Evolutionary conservation across 2,797 vertebrate genomes (phyloP), one percentile per base, ranked within the genome.

Genomic region (Clarias laeviceps): DNA sequence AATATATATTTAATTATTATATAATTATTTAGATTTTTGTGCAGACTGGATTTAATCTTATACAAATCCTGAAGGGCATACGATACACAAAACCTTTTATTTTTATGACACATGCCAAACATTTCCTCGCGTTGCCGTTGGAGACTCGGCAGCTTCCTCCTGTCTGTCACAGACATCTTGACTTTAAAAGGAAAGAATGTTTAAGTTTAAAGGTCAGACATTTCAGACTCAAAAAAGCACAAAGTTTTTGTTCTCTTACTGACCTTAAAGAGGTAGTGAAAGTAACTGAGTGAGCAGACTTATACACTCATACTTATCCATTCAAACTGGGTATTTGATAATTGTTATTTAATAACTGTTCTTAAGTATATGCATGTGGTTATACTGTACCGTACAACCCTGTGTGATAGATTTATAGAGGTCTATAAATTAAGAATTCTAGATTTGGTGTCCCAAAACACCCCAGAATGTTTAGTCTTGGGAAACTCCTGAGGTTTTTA

Each of bases 211-310:
- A 85, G 29, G 4, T 15, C 70, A 87, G 34, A 80, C 34, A 59
- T 40, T 82, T 82, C 82, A n/a, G n/a, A n/a, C 78, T 88, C 29
- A 62, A 72, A 85, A 2, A 22, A 2, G 14, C 27, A 3, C 17
- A 3, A 59, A 14, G 15, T 27, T 54, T 37, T 12, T 32, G 8
- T 4, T 17, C 20, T 40, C 2, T 27, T 80, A 4, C 24, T 80
- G 24, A 62, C 1, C 24, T 5, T 27, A 65, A 80, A 9, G 17
- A 17, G n/a, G 78, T 65, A 65, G 62, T 29, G 62, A 65, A 66
- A 66, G 62, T 20, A 12, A 4, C 15, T 50, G 40, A 3, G 22
- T 18, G 18, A 0, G 0, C 8, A 34, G 12, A 32, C 1, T 2
- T n/a, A 27, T 11, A 5, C n/a, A 50, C n/a, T 61, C 20, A 6